These are phyloP conservation scores for Euwallacea fornicatus DNA, from an alignment of 1,140 invertebrate genomes.

Conservation along the genomic window DNA sequence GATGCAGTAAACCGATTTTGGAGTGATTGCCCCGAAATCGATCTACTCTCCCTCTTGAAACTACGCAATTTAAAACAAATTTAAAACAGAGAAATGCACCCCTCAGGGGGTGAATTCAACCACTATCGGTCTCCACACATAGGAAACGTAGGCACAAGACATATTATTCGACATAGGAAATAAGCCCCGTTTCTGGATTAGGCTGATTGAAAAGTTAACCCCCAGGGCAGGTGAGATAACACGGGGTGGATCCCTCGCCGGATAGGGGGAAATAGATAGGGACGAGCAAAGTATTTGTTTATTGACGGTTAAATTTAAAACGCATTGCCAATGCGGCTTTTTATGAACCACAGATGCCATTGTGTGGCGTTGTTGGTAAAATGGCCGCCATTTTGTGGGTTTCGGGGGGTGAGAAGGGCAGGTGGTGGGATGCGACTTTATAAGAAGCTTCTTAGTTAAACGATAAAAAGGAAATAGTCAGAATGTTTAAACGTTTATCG, in stretches of 20 bases:
- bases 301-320: slow-evolving; percentile 40
- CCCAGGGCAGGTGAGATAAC: slow-evolving; percentile 47
- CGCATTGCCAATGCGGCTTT: slow-evolving; percentile 45
- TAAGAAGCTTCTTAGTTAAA: no score
- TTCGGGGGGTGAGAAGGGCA: no score
- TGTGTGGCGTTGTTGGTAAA: slow-evolving; percentile 37
- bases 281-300: slow-evolving; percentile 43
- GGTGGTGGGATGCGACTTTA: no score
- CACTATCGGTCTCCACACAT: no score
- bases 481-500: no score
- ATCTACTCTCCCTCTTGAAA: no score
- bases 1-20: no score
- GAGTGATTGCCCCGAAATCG: no score
- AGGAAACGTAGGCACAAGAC: no score
- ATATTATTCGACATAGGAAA: no score
- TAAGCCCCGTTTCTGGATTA: slow-evolving; percentile 18
- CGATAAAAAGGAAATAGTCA: no score
- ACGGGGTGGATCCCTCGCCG: slow-evolving; percentile 38
- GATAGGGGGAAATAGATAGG: slow-evolving; percentile 30
- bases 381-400: slow-evolving; percentile 28
- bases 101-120: not conserved
- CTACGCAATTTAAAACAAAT: no score
- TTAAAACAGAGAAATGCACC: not conserved
- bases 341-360: slow-evolving; percentile 44
- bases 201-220: slow-evolving; percentile 46